phyloP scores from a whole-genome alignment of 2,888 invertebrate genomes.

The Aleiodes alternator region DNA sequence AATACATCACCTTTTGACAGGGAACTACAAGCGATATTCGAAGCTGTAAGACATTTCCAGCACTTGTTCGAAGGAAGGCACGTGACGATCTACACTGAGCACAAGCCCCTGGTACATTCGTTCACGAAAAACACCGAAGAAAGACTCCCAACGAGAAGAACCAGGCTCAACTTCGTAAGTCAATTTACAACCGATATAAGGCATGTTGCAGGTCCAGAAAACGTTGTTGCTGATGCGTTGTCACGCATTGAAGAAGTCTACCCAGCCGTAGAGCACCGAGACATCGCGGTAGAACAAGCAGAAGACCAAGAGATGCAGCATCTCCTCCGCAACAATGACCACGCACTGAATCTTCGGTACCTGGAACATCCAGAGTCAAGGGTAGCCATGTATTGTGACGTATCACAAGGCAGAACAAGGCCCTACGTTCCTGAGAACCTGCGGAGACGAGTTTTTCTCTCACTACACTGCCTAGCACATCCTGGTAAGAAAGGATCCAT shows the following conservation, averaged over 20 bases:
- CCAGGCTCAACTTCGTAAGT: background rate
- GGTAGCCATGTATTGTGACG: background rate
- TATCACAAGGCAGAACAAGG: background rate
- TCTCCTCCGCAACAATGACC: background rate
- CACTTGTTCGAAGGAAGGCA: slow-evolving; percentile 33
- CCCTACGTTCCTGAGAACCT: slow-evolving; percentile 6
- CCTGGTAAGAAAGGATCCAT: background rate
- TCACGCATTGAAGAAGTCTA: slow-evolving; percentile 5
- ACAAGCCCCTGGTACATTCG: slow-evolving; percentile 37
- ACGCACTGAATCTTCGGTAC: background rate
- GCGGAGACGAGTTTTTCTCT: slow-evolving; percentile 14
- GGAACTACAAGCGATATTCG: slow-evolving; percentile 38
- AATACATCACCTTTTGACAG: slow-evolving; percentile 52
- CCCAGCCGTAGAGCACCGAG: background rate
- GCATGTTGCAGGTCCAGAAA: slow-evolving; percentile 41
- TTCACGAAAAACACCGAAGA: slow-evolving; percentile 8
- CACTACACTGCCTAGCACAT: slow-evolving; percentile 2
- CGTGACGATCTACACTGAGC: slow-evolving; percentile 32
- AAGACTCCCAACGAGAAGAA: background rate
- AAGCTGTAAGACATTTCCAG: slow-evolving; percentile 26
- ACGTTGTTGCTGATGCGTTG: slow-evolving; percentile 3
- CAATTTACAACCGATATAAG: slow-evolving; percentile 46
- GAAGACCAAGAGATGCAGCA: too few relatives aligned
- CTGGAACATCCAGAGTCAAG: background rate
- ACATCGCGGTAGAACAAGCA: too few relatives aligned